A percentile compares a stretch with the other conserved stretches of the same genome.
Evolutionary conservation across 2,888 invertebrate genomes (phyloP).

Genomic region (Protonemura montana): DNA sequence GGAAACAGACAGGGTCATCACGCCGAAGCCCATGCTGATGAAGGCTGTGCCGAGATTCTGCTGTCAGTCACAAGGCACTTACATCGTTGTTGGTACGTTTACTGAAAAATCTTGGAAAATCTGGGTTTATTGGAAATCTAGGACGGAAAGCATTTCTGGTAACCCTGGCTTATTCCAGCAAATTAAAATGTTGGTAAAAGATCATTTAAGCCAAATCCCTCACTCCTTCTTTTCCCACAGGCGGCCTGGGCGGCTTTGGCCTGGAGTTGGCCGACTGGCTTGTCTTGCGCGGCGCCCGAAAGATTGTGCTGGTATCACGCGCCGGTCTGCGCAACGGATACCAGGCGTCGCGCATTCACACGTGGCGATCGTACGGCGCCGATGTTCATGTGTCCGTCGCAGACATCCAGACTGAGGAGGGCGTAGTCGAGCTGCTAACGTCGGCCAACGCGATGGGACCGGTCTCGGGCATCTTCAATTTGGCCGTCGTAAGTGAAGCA

Average conservation of each 20-base stretch:
- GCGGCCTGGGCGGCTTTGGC: constrained; percentile 92
- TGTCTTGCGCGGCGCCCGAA: constrained; percentile 74
- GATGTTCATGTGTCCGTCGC: constrained; percentile 70
- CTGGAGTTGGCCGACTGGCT: constrained; percentile 89
- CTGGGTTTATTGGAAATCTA: too few relatives aligned
- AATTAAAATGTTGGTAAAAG: neutral
- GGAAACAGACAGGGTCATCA: constrained; percentile 52
- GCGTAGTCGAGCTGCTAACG: constrained; percentile 73
- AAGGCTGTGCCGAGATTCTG: constrained; percentile 62
- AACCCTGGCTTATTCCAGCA: neutral
- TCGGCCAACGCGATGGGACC: constrained; percentile 71
- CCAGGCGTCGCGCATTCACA: constrained; percentile 62
- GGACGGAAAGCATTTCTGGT: too few relatives aligned
- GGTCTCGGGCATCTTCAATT: constrained; percentile 86
- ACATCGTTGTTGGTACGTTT: constrained; percentile 65
- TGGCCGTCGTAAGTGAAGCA: constrained; percentile 72
- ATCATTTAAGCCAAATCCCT: neutral
- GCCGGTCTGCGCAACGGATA: constrained; percentile 66
- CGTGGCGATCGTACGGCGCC: constrained; percentile 77
- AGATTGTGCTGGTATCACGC: constrained; percentile 66
- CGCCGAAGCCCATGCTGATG: constrained; percentile 52
- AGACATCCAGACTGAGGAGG: constrained; percentile 74
- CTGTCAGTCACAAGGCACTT: constrained; percentile 62
- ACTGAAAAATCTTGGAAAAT: too few relatives aligned
- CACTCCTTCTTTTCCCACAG: constrained; percentile 54